Evolutionary conservation across 2,888 invertebrate species (phyloP), one percentile per base, ranked within the genome.

Genomic region (Leucophora obtusa): DNA sequence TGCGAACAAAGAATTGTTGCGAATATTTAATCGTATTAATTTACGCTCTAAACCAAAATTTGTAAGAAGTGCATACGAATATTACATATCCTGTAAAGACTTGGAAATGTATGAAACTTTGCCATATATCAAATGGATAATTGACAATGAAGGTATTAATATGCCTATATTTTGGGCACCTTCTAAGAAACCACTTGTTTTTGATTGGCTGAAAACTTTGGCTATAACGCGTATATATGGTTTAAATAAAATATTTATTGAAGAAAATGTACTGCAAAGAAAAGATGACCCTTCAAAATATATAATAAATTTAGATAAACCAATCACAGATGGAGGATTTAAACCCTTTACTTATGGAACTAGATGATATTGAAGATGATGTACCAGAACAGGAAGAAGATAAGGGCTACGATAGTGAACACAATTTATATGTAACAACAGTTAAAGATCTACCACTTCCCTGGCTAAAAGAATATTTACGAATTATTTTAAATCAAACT

Each of bases 151-250:
- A 62, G 28, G 60, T 4, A 63, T 83, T 1, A 58, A 62, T 28
- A 83, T 81, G 83, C 83, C 84, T 0, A 17, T 82, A 2, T 8
- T 82, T 4, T 70, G 70, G 66, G 62, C 68, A 8, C 21, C 38
- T 0, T 35, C 47, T 0, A 65, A 68, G 5, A 54, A 50, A 6
- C 51, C 53, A 17, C n/a, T 51, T 0, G 59, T 50, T 0, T 82
- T 70, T 24, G 80, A 85, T 68, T 85, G 84, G 84, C 53, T 83
- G 9, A 54, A 75, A n/a, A 79, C 76, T 56, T 62, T 84, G 79
- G 84, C 73, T 0, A 72, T 83, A 66, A 56, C 84, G 70, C 75
- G 84, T 2, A 78, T 68, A 1, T 85, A 84, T 58, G 84, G 84
- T 2, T 21, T 85, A 2, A 85, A 84, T 62, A 82, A 83, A 1